Evolutionary conservation across 2,888 invertebrate species (phyloP).

Genomic region (Pachliopta kotzebuea): DNA sequence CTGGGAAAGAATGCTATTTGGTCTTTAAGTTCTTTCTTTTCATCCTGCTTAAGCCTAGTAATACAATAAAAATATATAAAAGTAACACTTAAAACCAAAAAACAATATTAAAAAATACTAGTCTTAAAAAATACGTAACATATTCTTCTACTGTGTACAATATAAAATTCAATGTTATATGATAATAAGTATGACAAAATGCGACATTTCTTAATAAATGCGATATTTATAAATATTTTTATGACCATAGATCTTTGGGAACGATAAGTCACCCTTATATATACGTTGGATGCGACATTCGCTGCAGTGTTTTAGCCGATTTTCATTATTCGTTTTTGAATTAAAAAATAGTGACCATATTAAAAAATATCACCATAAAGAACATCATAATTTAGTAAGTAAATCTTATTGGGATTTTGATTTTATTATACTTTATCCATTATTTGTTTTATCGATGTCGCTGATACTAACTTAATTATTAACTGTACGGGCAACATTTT

Average conservation of each 20-base stretch:
- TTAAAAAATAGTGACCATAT: not conserved
- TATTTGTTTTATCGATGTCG: no score
- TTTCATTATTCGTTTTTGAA: not conserved
- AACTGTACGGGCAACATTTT: no score
- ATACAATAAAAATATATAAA: no score
- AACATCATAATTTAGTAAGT: no score
- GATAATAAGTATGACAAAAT: conserved; percentile 12
- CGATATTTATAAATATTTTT: conserved; percentile 19
- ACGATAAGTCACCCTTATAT: conserved; percentile 23
- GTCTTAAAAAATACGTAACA: not conserved
- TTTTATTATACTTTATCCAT: no score
- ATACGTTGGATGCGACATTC: not conserved
- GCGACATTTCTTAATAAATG: conserved; percentile 8
- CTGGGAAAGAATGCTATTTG: no score
- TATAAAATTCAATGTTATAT: conserved; percentile 12
- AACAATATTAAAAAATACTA: no score
- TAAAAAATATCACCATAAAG: not conserved
- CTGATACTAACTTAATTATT: no score
- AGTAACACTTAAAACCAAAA: no score
- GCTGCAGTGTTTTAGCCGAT: conserved; percentile 16
- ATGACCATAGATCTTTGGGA: conserved; percentile 15
- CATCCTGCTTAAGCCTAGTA: no score
- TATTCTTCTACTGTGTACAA: not conserved
- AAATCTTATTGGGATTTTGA: no score
- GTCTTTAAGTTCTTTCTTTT: no score